phyloP scores from a whole-genome alignment of 2,888 invertebrate genomes.

The Disparrhopalites patrizii region DNA sequence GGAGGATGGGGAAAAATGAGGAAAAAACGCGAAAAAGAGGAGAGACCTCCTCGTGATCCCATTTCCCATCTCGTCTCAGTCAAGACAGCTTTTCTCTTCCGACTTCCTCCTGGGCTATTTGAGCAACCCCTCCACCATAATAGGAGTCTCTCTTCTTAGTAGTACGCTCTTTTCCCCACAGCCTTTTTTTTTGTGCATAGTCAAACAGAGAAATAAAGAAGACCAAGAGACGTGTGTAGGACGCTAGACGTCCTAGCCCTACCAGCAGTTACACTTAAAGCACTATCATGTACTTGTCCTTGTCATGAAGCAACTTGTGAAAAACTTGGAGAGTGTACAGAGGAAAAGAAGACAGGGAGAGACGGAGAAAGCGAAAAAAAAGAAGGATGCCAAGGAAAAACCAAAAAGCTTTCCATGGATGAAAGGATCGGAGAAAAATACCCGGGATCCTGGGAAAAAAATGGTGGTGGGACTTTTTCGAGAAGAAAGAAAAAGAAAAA shows the following conservation, averaged over 20 bases:
- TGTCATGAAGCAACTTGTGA: constrained; percentile 5
- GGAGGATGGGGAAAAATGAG: constrained; percentile 4
- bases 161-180: neutral
- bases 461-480: no score
- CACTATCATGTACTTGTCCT: constrained; percentile 7
- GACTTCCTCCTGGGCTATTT: constrained; percentile 12
- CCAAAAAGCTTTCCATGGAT: constrained; percentile 2
- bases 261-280: neutral
- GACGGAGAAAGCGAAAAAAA: neutral
- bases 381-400: neutral
- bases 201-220: no score
- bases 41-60: constrained; percentile 23
- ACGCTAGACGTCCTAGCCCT: no score
- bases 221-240: no score
- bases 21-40: constrained; percentile 15
- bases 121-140: no score
- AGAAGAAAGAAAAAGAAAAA: neutral
- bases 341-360: neutral
- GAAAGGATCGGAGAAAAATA: neutral
- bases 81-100: constrained; percentile 28
- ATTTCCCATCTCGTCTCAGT: constrained; percentile 26
- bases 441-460: no score
- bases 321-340: neutral
- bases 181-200: neutral
- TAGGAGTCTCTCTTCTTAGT: neutral